A percentile compares a stretch with the other conserved stretches of the same genome.
These are phyloP conservation scores for Notiomystis cincta DNA, from an alignment of 2,113 vertebrate genomes.

Conservation along the genomic window DNA sequence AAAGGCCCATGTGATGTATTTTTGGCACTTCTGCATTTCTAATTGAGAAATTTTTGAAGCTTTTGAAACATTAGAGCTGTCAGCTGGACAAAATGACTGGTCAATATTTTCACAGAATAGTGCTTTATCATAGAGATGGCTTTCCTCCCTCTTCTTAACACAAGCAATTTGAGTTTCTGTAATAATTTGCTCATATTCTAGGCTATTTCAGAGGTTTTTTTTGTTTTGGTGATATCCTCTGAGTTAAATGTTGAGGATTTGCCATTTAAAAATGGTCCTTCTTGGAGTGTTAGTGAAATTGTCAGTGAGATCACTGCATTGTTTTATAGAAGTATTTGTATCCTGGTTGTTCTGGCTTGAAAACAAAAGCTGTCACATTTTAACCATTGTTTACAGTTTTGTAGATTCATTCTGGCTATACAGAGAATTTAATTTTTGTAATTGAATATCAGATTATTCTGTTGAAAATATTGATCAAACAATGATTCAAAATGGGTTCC, in stretches of 20 bases:
- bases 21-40: neutral
- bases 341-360: neutral
- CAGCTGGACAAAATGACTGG: neutral
- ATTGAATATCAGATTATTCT: neutral
- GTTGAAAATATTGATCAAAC: neutral
- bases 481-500: neutral
- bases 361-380: neutral
- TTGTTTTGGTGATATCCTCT: neutral
- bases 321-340: neutral
- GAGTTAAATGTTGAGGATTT: neutral
- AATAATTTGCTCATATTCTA: neutral
- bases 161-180: neutral
- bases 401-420: neutral
- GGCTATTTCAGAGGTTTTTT: neutral
- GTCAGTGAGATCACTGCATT: neutral
- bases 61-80: constrained; percentile 1
- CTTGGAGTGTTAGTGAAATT: neutral
- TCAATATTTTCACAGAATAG: neutral
- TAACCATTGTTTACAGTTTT: neutral
- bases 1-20: neutral
- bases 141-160: neutral
- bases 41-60: neutral
- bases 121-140: neutral
- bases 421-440: neutral
- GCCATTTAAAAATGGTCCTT: neutral